phyloP scores from a whole-genome alignment of 2,113 vertebrate genomes.

The Acrocephalus kingi region DNA sequence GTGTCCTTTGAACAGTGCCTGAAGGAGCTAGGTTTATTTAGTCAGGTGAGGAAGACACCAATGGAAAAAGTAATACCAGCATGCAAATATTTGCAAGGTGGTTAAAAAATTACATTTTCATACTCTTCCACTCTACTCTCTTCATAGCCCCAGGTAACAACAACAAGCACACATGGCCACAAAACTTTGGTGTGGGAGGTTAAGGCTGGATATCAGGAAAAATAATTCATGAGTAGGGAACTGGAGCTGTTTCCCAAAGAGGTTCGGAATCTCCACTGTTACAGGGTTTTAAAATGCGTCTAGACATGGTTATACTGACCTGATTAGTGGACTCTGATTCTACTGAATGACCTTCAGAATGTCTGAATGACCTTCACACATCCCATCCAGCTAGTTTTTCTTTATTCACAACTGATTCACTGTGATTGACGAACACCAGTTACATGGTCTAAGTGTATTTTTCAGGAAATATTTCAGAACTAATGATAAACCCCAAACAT shows the following conservation, averaged over 20 bases:
- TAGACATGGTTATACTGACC: background rate
- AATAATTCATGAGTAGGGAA: background rate
- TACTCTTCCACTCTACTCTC: background rate
- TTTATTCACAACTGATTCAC: background rate
- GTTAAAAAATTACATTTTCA: background rate
- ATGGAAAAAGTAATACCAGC: background rate
- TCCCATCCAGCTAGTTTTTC: background rate
- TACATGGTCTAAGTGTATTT: background rate
- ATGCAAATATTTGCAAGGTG: background rate
- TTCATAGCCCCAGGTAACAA: background rate
- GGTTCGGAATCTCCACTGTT: background rate
- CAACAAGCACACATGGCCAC: background rate
- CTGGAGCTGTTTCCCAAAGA: background rate
- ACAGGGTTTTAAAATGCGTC: background rate
- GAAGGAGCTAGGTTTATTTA: background rate
- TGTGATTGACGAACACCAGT: background rate
- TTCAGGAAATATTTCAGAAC: background rate
- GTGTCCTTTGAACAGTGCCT: background rate
- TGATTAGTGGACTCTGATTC: background rate
- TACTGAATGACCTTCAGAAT: background rate
- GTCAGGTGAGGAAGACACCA: background rate
- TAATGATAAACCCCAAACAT: background rate
- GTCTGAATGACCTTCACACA: background rate
- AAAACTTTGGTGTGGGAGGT: background rate
- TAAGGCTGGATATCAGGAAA: background rate